These are phyloP conservation scores for Drosophila ficusphila DNA, from an alignment of 1,140 invertebrate species.

Conservation along the genomic window DNA sequence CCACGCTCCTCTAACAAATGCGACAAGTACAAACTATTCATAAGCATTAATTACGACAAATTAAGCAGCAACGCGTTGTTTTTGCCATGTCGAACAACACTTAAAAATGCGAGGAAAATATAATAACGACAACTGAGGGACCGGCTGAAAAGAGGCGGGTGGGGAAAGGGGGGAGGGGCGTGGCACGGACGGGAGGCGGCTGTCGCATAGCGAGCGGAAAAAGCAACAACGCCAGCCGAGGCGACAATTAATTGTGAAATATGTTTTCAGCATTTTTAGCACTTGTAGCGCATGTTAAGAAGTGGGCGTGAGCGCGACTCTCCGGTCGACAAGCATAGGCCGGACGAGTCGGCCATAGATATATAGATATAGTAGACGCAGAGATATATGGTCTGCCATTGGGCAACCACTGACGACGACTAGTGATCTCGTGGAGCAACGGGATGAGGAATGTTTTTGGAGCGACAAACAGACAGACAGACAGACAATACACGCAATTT, in stretches of 20 bases:
- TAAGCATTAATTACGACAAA: slow-evolving; percentile 83
- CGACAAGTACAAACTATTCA: slow-evolving; percentile 81
- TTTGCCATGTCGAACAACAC: slow-evolving; percentile 81
- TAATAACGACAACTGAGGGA: slow-evolving; percentile 48
- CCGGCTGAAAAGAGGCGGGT: neutral
- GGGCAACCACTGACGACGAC: slow-evolving; percentile 31
- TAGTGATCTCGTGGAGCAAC: neutral
- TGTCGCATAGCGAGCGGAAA: slow-evolving; percentile 26
- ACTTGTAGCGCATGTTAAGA: slow-evolving; percentile 75
- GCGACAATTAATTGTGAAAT: slow-evolving; percentile 83
- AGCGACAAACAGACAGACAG: slow-evolving; percentile 9
- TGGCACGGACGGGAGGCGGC: slow-evolving; percentile 7
- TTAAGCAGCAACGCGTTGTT: slow-evolving; percentile 79
- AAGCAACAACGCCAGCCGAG: slow-evolving; percentile 48
- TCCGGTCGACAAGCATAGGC: slow-evolving; percentile 14
- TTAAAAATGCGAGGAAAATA: slow-evolving; percentile 79
- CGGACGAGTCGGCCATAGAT: slow-evolving; percentile 17
- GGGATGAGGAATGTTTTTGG: neutral
- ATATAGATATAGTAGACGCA: no score
- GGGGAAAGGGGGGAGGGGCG: neutral
- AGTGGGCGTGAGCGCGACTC: slow-evolving; percentile 59
- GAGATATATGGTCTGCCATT: slow-evolving; percentile 18
- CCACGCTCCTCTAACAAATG: slow-evolving; percentile 61
- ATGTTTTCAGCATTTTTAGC: slow-evolving; percentile 82
- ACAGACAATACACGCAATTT: slow-evolving; percentile 62